Conservation (phyloP, 1,140 invertebrate species). For the Aphaenogaster floridana region DNA sequence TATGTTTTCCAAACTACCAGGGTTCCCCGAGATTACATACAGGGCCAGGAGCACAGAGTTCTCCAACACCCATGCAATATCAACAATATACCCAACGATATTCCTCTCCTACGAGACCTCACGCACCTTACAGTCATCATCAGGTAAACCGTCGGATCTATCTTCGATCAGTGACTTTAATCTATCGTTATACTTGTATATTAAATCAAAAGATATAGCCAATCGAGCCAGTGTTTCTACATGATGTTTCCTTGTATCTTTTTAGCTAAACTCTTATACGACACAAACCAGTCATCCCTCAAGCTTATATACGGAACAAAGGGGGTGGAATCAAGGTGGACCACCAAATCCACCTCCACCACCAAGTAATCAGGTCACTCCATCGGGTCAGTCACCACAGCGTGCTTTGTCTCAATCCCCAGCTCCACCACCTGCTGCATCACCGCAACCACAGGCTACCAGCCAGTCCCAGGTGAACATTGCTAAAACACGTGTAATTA, state of each 20-base stretch:
- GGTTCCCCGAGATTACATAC: constrained; percentile 85
- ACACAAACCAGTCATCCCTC: constrained; percentile 83
- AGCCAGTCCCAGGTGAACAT: constrained; percentile 82
- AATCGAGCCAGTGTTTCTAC: neutral
- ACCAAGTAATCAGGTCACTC: constrained; percentile 83
- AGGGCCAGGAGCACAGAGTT: constrained; percentile 84
- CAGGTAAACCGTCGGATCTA: constrained; percentile 79
- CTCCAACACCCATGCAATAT: constrained; percentile 86
- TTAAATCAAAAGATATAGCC: neutral
- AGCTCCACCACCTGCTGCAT: constrained; percentile 85
- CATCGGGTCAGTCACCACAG: constrained; percentile 85
- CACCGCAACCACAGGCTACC: constrained; percentile 84
- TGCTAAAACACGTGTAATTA: neutral
- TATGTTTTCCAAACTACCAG: constrained; percentile 67
- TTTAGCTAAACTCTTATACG: constrained; percentile 85
- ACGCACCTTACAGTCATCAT: constrained; percentile 87
- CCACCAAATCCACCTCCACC: constrained; percentile 84
- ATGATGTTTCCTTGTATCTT: neutral
- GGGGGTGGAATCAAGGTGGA: constrained; percentile 85
- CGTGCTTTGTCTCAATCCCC: constrained; percentile 85
- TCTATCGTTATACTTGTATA: neutral
- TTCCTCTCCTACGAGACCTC: constrained; percentile 85
- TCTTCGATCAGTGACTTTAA: neutral
- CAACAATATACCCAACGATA: constrained; percentile 85
- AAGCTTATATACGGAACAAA: constrained; percentile 85